A percentile compares a stretch with the other conserved stretches of the same genome.
Evolutionary conservation across 1,140 invertebrate genomes (phyloP).

Genomic region (Trinorchestia longiramus): DNA sequence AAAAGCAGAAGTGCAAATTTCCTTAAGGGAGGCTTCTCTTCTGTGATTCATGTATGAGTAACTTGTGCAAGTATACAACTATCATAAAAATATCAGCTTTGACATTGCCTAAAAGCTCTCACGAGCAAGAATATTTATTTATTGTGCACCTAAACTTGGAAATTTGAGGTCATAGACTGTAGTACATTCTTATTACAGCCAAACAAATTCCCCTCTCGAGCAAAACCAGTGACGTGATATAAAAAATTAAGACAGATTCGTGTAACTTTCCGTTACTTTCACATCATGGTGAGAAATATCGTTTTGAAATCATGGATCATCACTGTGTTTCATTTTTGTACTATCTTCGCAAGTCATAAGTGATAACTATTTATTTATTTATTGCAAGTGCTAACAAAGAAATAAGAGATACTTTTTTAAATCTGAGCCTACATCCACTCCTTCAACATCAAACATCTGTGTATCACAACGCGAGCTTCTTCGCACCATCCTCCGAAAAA

Average conservation of each 20-base stretch:
- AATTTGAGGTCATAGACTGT: neutral
- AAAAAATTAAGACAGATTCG: neutral
- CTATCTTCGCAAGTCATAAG: neutral
- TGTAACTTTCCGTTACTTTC: neutral
- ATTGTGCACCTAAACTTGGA: neutral
- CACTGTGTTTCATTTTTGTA: neutral
- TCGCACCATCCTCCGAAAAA: neutral
- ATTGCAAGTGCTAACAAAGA: neutral
- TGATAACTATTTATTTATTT: neutral
- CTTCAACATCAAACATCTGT: neutral
- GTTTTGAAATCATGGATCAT: neutral
- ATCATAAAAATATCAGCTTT: neutral
- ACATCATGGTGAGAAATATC: neutral
- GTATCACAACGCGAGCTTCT: neutral
- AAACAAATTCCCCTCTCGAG: neutral
- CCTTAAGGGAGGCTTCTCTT: neutral
- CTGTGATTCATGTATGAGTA: neutral
- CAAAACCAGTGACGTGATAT: no score
- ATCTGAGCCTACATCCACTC: neutral
- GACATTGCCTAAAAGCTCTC: neutral
- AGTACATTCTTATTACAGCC: neutral
- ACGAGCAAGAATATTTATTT: neutral
- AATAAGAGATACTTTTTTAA: neutral
- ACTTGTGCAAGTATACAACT: neutral
- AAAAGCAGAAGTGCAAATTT: neutral